Evolutionary conservation across 2,888 invertebrate species (phyloP).

Genomic region (Plebejus anna): DNA sequence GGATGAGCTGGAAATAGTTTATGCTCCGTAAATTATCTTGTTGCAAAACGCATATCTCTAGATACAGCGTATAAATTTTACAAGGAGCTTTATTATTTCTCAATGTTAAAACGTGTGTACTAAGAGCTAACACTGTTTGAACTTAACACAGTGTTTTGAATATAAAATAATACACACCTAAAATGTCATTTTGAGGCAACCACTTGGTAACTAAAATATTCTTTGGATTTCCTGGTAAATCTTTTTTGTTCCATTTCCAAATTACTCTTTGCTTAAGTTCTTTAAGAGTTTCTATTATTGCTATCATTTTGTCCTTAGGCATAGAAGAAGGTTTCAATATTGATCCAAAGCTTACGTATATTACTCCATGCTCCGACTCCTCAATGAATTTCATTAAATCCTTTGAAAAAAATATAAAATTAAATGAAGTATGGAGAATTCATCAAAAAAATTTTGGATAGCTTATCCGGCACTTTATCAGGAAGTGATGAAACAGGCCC

Average conservation of each 20-base stretch:
- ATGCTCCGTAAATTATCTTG: neutral
- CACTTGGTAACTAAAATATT: slow-evolving; percentile 83
- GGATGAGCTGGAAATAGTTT: slow-evolving; percentile 68
- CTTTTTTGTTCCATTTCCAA: slow-evolving; percentile 85
- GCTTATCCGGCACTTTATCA: too few species aligned
- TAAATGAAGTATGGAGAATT: too few species aligned
- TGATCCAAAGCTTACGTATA: slow-evolving; percentile 89
- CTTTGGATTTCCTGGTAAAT: slow-evolving; percentile 70
- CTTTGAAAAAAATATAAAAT: slow-evolving; percentile 44
- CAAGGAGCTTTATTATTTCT: neutral
- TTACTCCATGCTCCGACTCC: slow-evolving; percentile 82
- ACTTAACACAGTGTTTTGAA: too few species aligned
- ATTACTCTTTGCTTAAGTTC: slow-evolving; percentile 84
- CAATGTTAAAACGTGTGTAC: neutral
- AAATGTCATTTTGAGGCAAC: slow-evolving; percentile 86
- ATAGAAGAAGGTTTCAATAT: slow-evolving; percentile 83
- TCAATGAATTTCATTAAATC: slow-evolving; percentile 82
- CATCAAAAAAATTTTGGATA: too few species aligned
- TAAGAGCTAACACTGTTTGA: too few species aligned
- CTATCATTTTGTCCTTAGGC: slow-evolving; percentile 75
- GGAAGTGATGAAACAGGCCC: too few species aligned
- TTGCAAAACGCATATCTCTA: neutral
- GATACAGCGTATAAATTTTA: neutral
- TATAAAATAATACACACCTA: slow-evolving; percentile 58
- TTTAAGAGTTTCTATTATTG: slow-evolving; percentile 81